Evolutionary conservation across 2,113 vertebrate species (phyloP).

Genomic region (Taurulus bubalis): DNA sequence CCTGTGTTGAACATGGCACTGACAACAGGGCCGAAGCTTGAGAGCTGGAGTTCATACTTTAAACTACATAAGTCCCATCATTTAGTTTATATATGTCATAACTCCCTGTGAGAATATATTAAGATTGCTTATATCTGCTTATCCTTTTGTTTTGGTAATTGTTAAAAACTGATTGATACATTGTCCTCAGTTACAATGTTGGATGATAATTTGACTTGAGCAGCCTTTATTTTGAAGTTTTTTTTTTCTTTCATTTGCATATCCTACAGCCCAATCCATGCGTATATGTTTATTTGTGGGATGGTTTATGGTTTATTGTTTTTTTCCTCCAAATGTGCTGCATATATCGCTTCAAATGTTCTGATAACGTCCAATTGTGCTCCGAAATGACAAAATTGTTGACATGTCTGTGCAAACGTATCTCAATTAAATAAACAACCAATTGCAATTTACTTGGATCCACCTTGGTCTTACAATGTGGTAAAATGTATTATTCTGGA

Average conservation of each 20-base stretch:
- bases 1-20: slow-evolving; percentile 9
- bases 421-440: not conserved
- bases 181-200: not conserved
- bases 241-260: not conserved
- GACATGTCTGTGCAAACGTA: not conserved
- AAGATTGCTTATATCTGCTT: not conserved
- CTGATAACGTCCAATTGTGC: not conserved
- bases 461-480: not conserved
- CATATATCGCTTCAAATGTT: no score
- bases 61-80: not conserved
- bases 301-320: no score
- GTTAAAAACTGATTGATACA: not conserved
- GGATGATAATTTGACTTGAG: not conserved
- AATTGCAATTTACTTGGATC: not conserved
- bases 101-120: not conserved
- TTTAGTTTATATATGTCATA: not conserved
- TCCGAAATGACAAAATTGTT: not conserved
- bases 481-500: not conserved
- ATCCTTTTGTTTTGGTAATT: not conserved
- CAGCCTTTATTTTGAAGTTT: not conserved
- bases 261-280: not conserved
- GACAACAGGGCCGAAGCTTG: not conserved
- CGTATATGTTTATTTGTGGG: not conserved
- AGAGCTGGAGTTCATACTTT: not conserved
- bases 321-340: not conserved